Evolutionary conservation across 2,888 invertebrate genomes (phyloP), one percentile per base, ranked within the genome.

Genomic region (Euphydryas editha): DNA sequence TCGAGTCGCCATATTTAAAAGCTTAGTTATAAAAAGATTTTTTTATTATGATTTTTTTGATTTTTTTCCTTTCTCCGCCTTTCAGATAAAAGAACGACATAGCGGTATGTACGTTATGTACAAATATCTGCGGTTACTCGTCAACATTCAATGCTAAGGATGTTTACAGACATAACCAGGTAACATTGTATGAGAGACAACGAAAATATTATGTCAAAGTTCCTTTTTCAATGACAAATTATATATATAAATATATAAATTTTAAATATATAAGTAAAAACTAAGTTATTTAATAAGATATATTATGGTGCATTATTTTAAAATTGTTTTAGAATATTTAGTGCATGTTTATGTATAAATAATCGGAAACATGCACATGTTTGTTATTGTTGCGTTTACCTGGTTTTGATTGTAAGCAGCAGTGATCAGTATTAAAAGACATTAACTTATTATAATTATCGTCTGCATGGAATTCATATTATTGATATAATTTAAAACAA

Each of bases 61-160:
- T 57, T 73, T 75, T n/a, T 65, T 71, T 75, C 72, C 79, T 74
- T 85, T 77, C 78, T 74, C 67, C 80, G 73, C 74, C 85, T 86
- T 86, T 73, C 88, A 88, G 88, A 84, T 87, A 66, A 84, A 78
- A 76, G 76, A 76, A 67, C 76, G 72, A 62, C 77, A 73, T 60
- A 78, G 75, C 75, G 81, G 75, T 65, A 65, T 75, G 66, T 77
- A 76, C 75, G 74, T 83, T 60, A 60, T 83, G 54, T 82, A 82
- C 82, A 85, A 78, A 72, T 83, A 83, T 61, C 76, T 87, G 42
- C 78, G 74, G 37, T 73, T 82, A 67, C 69, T 88, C 68, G 68
- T 81, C 69, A 70, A 74, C 58, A 75, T 73, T 21, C 70, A 78
- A 36, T 81, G 82, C 68, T 73, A 68, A 73, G 68, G 65, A 66